These are phyloP conservation scores for Muricea muricata DNA, from an alignment of 92 coral and sea anemone genomes.

Conservation along the genomic window DNA sequence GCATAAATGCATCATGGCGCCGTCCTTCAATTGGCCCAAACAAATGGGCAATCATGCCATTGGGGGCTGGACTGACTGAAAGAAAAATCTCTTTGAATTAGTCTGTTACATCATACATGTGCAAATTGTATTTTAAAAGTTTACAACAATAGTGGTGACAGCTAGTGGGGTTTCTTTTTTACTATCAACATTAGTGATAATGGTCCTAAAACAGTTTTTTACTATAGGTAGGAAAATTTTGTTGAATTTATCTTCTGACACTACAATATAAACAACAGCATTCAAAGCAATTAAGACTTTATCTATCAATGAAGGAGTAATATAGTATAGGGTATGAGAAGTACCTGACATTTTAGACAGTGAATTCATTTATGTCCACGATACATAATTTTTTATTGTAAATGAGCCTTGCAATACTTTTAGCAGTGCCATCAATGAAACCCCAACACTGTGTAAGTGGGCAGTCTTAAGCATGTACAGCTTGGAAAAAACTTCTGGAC, in stretches of 20 bases:
- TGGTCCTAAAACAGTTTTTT: too few species aligned
- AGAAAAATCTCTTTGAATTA: too few species aligned
- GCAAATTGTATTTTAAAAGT: too few species aligned
- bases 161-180: too few species aligned
- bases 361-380: slow-evolving; percentile 61
- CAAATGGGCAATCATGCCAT: slow-evolving; percentile 57
- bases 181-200: too few species aligned
- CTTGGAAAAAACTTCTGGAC: slow-evolving; percentile 57
- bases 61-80: too few species aligned
- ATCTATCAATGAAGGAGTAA: background rate
- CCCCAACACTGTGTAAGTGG: slow-evolving; percentile 68
- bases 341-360: slow-evolving; percentile 68
- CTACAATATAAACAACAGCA: slow-evolving; percentile 30
- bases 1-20: slow-evolving; percentile 69
- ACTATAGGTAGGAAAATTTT: too few species aligned
- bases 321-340: background rate
- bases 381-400: slow-evolving; percentile 52
- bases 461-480: slow-evolving; percentile 58
- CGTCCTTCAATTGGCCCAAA: slow-evolving; percentile 64
- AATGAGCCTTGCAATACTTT: slow-evolving; percentile 57
- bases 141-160: too few species aligned
- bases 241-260: too few species aligned
- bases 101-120: too few species aligned
- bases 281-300: slow-evolving; percentile 42
- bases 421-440: slow-evolving; percentile 56